Conservation (phyloP, 2,888 invertebrate genomes). For the Chorisops tibialis region DNA sequence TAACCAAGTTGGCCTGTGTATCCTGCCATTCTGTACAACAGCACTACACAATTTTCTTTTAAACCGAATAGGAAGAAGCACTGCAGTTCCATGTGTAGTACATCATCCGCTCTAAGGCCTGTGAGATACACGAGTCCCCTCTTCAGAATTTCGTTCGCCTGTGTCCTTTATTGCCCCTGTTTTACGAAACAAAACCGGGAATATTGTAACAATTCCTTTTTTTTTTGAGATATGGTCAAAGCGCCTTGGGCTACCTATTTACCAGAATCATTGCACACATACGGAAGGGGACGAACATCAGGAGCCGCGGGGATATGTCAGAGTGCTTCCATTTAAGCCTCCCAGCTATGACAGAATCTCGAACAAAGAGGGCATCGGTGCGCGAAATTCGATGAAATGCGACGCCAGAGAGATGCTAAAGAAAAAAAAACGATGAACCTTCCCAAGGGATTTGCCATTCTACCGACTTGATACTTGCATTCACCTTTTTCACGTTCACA, state of each 20-base stretch:
- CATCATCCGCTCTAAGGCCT: conserved; percentile 10
- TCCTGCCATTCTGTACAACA: conserved; percentile 12
- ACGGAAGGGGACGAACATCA: background rate
- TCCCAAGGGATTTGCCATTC: conserved; percentile 12
- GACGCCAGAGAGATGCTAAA: conserved; percentile 42
- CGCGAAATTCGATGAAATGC: conserved; percentile 57
- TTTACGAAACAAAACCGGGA: too few relatives aligned
- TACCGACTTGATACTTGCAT: background rate
- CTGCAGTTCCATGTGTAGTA: background rate
- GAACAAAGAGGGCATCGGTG: conserved; percentile 52
- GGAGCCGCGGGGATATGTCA: conserved; percentile 21
- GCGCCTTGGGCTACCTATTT: conserved; percentile 31
- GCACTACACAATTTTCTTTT: conserved; percentile 11
- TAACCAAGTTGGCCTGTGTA: conserved; percentile 29
- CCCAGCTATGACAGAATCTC: conserved; percentile 25
- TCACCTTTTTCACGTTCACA: conserved; percentile 1
- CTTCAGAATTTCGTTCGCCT: conserved; percentile 10
- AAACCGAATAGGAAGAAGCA: background rate
- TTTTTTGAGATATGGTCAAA: conserved; percentile 30
- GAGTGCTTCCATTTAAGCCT: conserved; percentile 22
- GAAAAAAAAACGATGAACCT: conserved; percentile 9
- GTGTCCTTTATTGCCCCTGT: background rate
- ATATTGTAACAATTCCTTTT: conserved; percentile 2
- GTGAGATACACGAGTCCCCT: conserved; percentile 16
- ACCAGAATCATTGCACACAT: conserved; percentile 24